Percentiles rank a stretch among this genome's conserved stretches.
These are phyloP conservation scores for Phoenicopterus ruber DNA, from an alignment of 2,113 vertebrate genomes.

Conservation along the genomic window DNA sequence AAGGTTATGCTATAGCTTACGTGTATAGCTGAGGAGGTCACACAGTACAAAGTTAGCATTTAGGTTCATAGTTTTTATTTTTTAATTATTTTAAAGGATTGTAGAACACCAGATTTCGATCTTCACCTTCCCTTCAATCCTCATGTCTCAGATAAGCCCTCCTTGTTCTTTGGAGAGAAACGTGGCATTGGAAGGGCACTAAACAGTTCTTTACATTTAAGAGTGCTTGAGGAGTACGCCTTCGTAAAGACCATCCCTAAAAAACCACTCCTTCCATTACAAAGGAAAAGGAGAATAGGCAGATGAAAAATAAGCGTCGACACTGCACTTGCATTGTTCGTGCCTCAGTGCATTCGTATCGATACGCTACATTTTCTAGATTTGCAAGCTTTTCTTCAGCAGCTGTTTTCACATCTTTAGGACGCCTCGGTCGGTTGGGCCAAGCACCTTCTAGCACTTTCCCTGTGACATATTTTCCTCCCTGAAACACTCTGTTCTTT, in stretches of 20 bases:
- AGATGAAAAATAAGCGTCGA: no score
- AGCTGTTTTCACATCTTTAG: neutral
- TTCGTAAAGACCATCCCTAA: neutral
- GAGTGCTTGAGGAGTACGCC: neutral
- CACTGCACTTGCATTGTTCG: rapidly evolving
- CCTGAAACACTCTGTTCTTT: neutral
- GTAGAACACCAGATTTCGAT: neutral
- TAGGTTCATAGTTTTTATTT: neutral
- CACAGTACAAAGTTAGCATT: neutral
- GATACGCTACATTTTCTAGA: rapidly evolving
- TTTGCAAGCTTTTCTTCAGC: neutral
- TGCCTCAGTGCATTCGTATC: neutral
- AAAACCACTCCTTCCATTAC: neutral
- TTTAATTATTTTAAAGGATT: neutral
- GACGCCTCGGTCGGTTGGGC: neutral
- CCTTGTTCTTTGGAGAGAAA: neutral
- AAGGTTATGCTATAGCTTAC: slow-evolving; percentile 46
- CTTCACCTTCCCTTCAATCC: neutral
- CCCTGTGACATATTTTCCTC: neutral
- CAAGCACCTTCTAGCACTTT: neutral
- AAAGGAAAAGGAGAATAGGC: neutral
- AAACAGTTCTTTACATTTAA: neutral
- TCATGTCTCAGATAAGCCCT: neutral
- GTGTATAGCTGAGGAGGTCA: slow-evolving; percentile 20
- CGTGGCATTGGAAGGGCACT: neutral